These are phyloP conservation scores for Myiozetetes cayanensis DNA, from an alignment of 2,113 vertebrate genomes.

Conservation along the genomic window DNA sequence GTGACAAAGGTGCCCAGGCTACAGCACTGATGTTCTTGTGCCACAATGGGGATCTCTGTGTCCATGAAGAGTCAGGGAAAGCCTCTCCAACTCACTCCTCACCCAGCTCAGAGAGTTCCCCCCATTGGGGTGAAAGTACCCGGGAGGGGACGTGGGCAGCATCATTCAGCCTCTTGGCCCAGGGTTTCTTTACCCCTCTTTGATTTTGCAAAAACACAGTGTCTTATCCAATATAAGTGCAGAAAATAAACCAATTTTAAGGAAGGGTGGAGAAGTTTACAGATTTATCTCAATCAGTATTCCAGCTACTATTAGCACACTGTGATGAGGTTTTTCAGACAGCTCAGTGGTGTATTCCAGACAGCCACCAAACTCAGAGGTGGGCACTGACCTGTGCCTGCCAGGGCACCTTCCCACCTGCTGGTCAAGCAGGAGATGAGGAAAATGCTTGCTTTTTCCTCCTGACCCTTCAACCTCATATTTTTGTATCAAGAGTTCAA, in stretches of 20 bases:
- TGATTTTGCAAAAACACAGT: not conserved
- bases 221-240: not conserved
- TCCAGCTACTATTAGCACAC: not conserved
- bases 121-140: not conserved
- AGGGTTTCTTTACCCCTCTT: not conserved
- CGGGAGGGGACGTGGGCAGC: not conserved
- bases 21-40: not conserved
- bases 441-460: not conserved
- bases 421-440: not conserved
- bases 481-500: not conserved
- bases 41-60: accelerated
- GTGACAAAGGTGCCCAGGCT: not conserved
- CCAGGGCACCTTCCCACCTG: accelerated
- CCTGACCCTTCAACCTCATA: not conserved
- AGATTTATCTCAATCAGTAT: not conserved
- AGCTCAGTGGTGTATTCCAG: not conserved
- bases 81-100: not conserved
- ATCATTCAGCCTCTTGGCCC: not conserved
- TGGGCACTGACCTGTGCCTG: not conserved
- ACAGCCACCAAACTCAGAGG: not conserved
- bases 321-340: not conserved
- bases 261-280: not conserved
- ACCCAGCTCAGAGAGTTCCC: not conserved
- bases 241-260: not conserved
- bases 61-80: not conserved